Evolutionary conservation across 2,888 invertebrate species (phyloP).

Genomic region (Piscicola geometra): DNA sequence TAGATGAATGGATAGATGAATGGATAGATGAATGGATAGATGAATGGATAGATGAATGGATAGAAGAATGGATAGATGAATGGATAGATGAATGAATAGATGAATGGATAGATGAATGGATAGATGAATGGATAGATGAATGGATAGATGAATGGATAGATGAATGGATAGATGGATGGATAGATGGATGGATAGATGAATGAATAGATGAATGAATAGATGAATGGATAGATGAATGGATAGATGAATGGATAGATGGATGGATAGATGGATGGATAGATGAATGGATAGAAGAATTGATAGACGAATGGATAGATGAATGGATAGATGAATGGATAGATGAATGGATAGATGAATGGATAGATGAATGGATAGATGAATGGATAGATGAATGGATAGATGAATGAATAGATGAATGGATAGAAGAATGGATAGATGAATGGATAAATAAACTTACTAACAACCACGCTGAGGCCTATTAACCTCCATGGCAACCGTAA

Average conservation of each 20-base stretch:
- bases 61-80: no score
- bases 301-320: not conserved
- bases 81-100: not conserved
- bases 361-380: not conserved
- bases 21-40: no score
- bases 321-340: not conserved
- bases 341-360: not conserved
- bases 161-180: not conserved
- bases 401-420: not conserved
- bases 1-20: no score
- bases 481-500: no score
- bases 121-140: not conserved
- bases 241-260: not conserved
- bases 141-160: not conserved
- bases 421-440: no score
- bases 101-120: not conserved
- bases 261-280: not conserved
- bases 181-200: not conserved
- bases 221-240: not conserved
- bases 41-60: no score
- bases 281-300: not conserved
- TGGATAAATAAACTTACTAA: no score
- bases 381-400: not conserved
- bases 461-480: no score
- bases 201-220: not conserved